Percentiles rank a stretch among this genome's conserved stretches.
Conservation (phyloP, 2,888 invertebrate genomes). For the Bhutanitis thaidina region DNA sequence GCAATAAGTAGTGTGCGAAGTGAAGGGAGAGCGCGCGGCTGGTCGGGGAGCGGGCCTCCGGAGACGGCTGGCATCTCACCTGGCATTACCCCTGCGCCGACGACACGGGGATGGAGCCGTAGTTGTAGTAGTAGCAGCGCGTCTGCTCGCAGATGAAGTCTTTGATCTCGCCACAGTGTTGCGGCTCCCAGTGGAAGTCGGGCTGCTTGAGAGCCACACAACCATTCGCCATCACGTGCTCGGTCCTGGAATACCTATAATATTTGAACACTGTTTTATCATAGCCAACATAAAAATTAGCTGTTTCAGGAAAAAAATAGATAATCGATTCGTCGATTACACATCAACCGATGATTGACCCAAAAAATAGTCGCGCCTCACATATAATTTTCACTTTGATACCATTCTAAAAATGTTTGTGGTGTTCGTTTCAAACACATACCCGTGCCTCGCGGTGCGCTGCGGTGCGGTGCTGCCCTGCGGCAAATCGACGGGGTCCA, state of each 20-base stretch:
- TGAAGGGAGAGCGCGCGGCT: slow-evolving; percentile 57
- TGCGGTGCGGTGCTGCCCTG: slow-evolving; percentile 89
- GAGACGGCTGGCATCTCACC: slow-evolving; percentile 84
- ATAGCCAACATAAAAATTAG: slow-evolving; percentile 1
- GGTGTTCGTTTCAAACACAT: too few species aligned
- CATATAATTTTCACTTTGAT: too few species aligned
- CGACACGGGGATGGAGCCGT: slow-evolving; percentile 93
- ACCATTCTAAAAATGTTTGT: too few species aligned
- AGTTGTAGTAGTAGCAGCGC: slow-evolving; percentile 94
- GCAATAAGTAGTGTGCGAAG: slow-evolving; percentile 21
- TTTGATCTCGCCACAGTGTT: slow-evolving; percentile 90
- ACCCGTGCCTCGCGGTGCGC: slow-evolving; percentile 88
- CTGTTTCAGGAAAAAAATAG: not conserved
- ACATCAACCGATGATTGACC: too few species aligned
- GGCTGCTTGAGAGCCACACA: slow-evolving; percentile 90
- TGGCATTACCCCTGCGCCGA: slow-evolving; percentile 94
- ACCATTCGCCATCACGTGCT: slow-evolving; percentile 81
- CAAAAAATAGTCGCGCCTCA: too few species aligned
- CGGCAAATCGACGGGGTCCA: slow-evolving; percentile 82
- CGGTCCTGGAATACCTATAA: slow-evolving; percentile 78
- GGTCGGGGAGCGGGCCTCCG: slow-evolving; percentile 74
- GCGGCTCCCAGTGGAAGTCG: slow-evolving; percentile 89
- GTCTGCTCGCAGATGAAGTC: slow-evolving; percentile 95
- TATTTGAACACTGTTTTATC: slow-evolving; percentile 40
- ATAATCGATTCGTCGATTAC: too few species aligned